A percentile compares a stretch with the other conserved stretches of the same genome.
Conservation (phyloP, 2,888 invertebrate species). For the Rotaria macrura region DNA sequence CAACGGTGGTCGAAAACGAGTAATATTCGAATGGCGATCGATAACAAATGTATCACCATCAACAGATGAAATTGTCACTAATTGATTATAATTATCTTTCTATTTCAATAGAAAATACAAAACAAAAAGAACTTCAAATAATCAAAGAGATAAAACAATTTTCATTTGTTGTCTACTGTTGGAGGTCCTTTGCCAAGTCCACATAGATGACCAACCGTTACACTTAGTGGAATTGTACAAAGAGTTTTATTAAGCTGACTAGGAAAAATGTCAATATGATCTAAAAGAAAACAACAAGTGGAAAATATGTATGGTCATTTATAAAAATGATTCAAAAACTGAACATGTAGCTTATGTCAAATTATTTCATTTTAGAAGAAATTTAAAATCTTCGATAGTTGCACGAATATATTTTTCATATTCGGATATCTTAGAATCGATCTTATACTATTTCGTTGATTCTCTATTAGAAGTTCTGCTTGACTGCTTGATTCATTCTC, state of each 20-base stretch:
- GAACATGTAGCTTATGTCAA: no score
- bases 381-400: no score
- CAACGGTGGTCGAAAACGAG: background rate
- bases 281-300: background rate
- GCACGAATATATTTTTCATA: no score
- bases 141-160: background rate
- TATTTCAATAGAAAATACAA: background rate
- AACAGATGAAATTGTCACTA: background rate
- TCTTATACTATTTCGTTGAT: no score
- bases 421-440: no score
- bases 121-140: no score
- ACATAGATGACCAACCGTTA: background rate
- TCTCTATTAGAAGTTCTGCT: no score
- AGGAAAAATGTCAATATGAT: background rate
- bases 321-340: no score
- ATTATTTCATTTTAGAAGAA: no score
- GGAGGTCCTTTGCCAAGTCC: background rate
- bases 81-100: background rate
- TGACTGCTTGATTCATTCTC: no score
- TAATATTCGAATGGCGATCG: background rate
- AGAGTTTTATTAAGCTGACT: background rate
- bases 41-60: conserved; percentile 20
- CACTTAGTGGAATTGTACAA: conserved; percentile 1
- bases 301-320: no score
- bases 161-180: background rate